A percentile compares a stretch with the other conserved stretches of the same genome.
Evolutionary conservation across 1,140 invertebrate species (phyloP).

Genomic region (Trachymyrmex cornetzi): DNA sequence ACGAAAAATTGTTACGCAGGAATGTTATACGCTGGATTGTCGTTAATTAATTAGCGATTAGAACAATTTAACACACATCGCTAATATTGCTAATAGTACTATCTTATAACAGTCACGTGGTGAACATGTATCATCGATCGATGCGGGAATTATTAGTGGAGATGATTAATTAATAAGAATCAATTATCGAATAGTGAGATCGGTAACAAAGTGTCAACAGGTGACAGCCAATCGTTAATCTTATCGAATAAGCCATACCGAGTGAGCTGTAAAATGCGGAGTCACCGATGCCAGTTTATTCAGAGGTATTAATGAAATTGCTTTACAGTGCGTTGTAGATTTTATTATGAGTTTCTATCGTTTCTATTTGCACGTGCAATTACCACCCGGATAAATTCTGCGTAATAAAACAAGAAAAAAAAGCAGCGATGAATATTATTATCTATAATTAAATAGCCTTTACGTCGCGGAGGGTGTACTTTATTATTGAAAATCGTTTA

Average conservation of each 20-base stretch:
- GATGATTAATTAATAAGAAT: conserved; percentile 52
- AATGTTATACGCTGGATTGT: not conserved
- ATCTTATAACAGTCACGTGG: not conserved
- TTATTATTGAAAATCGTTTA: conserved; percentile 12
- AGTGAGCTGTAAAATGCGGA: conserved; percentile 1
- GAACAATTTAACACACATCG: not conserved
- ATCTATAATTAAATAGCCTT: conserved; percentile 15
- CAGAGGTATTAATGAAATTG: not conserved
- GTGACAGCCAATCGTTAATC: conserved; percentile 29
- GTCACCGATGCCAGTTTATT: not conserved
- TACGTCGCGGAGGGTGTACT: not conserved
- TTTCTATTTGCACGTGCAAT: not conserved
- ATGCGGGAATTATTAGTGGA: not conserved
- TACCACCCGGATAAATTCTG: conserved; percentile 4
- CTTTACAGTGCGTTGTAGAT: conserved; percentile 1
- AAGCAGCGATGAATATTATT: not conserved
- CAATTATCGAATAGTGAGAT: conserved; percentile 21
- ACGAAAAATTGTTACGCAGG: not conserved
- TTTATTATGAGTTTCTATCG: not conserved
- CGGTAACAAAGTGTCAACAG: not conserved
- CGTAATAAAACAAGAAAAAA: not conserved
- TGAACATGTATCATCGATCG: not conserved
- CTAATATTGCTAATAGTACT: not conserved
- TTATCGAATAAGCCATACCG: not conserved
- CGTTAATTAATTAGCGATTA: conserved; percentile 33